Conservation (phyloP, 2,888 invertebrate genomes). For the Clanis bilineata region DNA sequence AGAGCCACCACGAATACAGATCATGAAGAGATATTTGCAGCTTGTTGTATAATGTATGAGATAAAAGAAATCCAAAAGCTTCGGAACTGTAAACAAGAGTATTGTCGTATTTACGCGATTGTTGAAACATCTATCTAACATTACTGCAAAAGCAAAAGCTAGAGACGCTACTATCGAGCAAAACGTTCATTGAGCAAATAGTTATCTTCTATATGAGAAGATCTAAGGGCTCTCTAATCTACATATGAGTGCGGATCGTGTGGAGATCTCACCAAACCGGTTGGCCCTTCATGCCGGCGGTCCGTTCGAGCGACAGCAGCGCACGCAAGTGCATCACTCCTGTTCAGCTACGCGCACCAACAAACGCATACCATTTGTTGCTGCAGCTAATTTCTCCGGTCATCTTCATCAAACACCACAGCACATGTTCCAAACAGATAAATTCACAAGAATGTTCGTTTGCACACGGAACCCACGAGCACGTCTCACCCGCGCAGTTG, state of each 20-base stretch:
- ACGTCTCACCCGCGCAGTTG: conserved; percentile 48
- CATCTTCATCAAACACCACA: conserved; percentile 64
- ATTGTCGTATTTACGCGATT: background rate
- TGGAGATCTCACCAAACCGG: conserved; percentile 79
- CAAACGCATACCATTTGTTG: conserved; percentile 66
- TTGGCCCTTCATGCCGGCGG: conserved; percentile 76
- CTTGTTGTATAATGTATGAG: conserved; percentile 1
- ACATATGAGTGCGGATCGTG: conserved; percentile 45
- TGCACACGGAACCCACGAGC: conserved; percentile 28
- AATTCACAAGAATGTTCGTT: conserved; percentile 36
- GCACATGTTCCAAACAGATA: conserved; percentile 61
- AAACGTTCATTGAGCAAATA: background rate
- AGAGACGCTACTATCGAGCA: background rate
- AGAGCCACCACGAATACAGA: background rate
- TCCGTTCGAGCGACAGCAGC: conserved; percentile 57
- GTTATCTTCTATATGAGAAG: conserved; percentile 14
- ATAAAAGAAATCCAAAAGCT: background rate
- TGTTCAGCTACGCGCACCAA: conserved; percentile 59
- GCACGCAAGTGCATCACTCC: conserved; percentile 67
- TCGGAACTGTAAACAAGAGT: background rate
- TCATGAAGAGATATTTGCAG: background rate
- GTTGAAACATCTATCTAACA: background rate
- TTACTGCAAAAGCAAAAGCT: conserved; percentile 6
- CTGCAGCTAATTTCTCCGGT: conserved; percentile 66
- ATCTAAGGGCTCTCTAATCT: conserved; percentile 46